Base-by-base conservation (phyloP, 2,888 invertebrate species). In the Agrypnus murinus region DNA sequence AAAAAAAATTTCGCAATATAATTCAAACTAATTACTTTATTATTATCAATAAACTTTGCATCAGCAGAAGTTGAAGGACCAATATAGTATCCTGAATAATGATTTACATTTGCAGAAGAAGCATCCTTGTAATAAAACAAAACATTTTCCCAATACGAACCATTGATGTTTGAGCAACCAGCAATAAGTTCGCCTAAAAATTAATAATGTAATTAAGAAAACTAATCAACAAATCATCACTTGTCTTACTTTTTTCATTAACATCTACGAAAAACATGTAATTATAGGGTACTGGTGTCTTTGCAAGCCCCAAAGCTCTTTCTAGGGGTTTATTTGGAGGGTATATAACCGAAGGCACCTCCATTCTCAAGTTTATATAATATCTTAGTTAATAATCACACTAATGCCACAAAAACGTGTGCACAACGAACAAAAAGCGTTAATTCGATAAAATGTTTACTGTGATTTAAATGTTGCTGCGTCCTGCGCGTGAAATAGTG, bases 121-220 rank as follows among this genome's bases (percentile, higher is more conserved):
- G 84, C 82, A 66, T 85, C 81, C 65, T 84, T 80, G 76, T 87
- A 92, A 77, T 86, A 86, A 85, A 89, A 89, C 12, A 91, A 75
- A 12, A 89, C 88, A 14, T 91, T 91, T 77, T 86, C 87, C 91
- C 91, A 91, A 76, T 88, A 89, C 2, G 90, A 86, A 17, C 89
- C 88, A 17, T 87, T 87, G 75, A 91, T 81, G 80, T 88, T 89
- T 40, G 89, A 89, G 15, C 89, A 88, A 36, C 90, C 90, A 38
- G 91, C 79, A 59, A 91, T 81, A 36, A 89, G 82, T 74, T 87
- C 87, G 32, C 88, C 89, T 84, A 53, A 62, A 79, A 78, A n/a
- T n/a, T n/a, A n/a, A n/a, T n/a, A n/a, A n/a, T n/a, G n/a, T n/a
- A n/a, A n/a, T n/a, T 45, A 45, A 65, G n/a, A 5, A 2, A 43